Conservation (phyloP, 2,113 vertebrate species). For the Phoenicopterus ruber region DNA sequence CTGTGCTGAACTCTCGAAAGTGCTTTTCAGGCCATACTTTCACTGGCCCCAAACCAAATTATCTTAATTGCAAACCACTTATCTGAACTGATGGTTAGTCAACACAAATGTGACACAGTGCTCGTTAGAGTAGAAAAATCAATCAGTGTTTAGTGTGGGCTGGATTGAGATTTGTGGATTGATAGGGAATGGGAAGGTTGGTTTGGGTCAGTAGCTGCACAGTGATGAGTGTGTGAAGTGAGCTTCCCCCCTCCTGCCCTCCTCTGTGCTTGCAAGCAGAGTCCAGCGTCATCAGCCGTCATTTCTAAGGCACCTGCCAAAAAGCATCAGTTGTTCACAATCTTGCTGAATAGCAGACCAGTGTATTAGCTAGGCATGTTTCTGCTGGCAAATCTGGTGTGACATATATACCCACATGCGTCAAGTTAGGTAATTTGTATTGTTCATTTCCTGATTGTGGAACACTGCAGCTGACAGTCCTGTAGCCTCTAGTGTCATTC, state of each 20-base stretch:
- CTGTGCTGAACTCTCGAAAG: neutral
- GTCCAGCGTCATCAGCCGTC: neutral
- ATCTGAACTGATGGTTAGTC: neutral
- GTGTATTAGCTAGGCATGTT: neutral
- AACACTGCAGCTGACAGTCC: neutral
- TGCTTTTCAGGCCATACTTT: neutral
- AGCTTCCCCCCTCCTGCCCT: neutral
- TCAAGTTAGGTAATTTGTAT: neutral
- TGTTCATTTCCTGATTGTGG: neutral
- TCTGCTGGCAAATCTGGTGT: neutral
- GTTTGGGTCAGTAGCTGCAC: neutral
- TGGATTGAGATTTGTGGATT: neutral
- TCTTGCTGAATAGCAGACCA: neutral
- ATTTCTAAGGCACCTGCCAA: neutral
- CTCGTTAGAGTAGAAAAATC: neutral
- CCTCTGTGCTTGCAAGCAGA: neutral
- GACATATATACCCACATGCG: accelerated
- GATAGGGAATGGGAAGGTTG: neutral
- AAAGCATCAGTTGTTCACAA: neutral
- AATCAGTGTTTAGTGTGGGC: neutral
- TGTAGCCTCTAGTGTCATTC: neutral
- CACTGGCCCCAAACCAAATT: neutral
- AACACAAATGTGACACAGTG: neutral
- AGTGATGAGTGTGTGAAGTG: neutral
- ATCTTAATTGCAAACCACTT: conserved; percentile 47